These are phyloP conservation scores for Leptoclinus maculatus DNA, from an alignment of 2,797 vertebrate species.

Conservation along the genomic window DNA sequence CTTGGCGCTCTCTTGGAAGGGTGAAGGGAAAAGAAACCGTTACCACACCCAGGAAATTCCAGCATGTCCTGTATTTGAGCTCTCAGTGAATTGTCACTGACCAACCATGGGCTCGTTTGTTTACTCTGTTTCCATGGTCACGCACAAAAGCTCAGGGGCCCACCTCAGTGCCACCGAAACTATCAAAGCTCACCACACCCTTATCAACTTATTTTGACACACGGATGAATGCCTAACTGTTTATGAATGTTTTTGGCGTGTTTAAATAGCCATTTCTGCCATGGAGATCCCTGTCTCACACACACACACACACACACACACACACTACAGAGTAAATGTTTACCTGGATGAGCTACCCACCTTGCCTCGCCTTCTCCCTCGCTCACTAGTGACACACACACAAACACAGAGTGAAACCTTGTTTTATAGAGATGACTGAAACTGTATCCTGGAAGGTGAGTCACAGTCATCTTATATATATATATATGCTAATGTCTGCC, in stretches of 20 bases:
- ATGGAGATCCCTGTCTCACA: background rate
- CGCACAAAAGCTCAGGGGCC: slow-evolving; percentile 55
- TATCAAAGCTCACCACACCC: slow-evolving; percentile 51
- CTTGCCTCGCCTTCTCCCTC: slow-evolving; percentile 45
- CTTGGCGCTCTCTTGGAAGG: slow-evolving; percentile 18
- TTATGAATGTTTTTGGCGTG: slow-evolving; percentile 23
- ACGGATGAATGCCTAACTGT: slow-evolving; percentile 30
- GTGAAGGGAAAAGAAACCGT: slow-evolving; percentile 9
- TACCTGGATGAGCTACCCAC: slow-evolving; percentile 42
- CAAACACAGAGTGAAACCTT: slow-evolving; percentile 7
- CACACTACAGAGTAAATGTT: slow-evolving; percentile 38
- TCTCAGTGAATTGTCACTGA: slow-evolving; percentile 64
- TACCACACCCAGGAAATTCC: slow-evolving; percentile 67
- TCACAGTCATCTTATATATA: slow-evolving; percentile 30
- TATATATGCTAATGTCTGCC: background rate
- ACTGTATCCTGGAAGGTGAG: slow-evolving; percentile 3
- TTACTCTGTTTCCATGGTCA: slow-evolving; percentile 69
- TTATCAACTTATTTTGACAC: slow-evolving; percentile 19
- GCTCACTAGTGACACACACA: slow-evolving; percentile 21
- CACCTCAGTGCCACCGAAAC: slow-evolving; percentile 54
- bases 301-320: background rate
- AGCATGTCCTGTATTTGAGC: slow-evolving; percentile 56
- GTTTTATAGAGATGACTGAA: slow-evolving; percentile 16
- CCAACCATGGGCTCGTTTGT: slow-evolving; percentile 66
- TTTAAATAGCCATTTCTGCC: slow-evolving; percentile 17